Conservation (phyloP, 2,113 vertebrate species). For the Gracilinanus agilis region DNA sequence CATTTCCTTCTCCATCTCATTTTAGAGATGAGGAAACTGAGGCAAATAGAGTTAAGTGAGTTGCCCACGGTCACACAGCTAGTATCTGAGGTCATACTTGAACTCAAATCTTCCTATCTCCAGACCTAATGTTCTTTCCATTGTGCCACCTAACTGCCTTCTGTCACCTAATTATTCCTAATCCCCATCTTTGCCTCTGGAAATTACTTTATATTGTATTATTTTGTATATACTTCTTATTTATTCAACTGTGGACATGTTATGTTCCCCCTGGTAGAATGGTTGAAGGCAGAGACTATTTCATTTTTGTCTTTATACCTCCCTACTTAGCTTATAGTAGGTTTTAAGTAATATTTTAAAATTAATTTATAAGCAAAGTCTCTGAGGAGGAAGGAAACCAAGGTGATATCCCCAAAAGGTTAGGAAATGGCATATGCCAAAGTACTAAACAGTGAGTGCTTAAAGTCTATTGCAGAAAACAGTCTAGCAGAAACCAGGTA, state of each 20-base stretch:
- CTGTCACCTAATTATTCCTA: neutral
- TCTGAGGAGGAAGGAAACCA: neutral
- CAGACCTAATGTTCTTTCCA: neutral
- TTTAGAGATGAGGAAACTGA: neutral
- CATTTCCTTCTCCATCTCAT: neutral
- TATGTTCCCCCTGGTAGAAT: neutral
- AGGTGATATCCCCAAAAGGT: neutral
- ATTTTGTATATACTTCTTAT: neutral
- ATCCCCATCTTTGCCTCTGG: neutral
- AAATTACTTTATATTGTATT: neutral
- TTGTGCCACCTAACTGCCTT: neutral
- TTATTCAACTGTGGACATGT: neutral
- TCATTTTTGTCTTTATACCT: neutral
- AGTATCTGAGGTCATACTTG: neutral
- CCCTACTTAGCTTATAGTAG: neutral
- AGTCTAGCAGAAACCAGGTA: neutral
- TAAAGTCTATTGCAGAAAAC: neutral
- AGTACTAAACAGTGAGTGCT: neutral
- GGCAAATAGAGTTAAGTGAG: neutral
- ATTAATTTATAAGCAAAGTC: neutral
- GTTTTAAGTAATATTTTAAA: neutral
- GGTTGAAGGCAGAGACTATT: neutral
- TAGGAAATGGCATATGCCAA: neutral
- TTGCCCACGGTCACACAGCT: neutral
- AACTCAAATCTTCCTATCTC: neutral